Evolutionary conservation across 2,113 vertebrate species (phyloP).

Genomic region (Ceuthmochares aereus): DNA sequence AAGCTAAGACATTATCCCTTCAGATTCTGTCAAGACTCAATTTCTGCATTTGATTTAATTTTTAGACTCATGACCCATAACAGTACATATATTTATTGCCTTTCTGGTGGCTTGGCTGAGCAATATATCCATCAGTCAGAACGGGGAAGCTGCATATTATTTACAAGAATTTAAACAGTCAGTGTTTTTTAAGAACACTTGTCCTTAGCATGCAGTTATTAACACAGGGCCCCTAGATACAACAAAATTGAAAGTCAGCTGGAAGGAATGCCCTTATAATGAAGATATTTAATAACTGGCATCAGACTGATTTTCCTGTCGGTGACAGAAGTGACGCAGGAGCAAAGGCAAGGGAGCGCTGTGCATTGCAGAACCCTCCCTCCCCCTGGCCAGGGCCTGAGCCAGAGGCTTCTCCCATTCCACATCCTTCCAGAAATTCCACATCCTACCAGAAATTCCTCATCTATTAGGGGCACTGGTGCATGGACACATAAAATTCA

Average conservation of each 20-base stretch:
- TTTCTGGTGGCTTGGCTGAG: not conserved
- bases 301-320: not conserved
- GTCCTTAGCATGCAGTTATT: not conserved
- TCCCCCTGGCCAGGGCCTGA: not conserved
- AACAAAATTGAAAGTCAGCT: slow-evolving; percentile 27
- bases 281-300: slow-evolving; percentile 35
- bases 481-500: not conserved
- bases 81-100: slow-evolving; percentile 46
- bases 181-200: slow-evolving; percentile 22
- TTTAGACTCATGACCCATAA: slow-evolving; percentile 57
- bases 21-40: slow-evolving; percentile 65
- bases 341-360: not conserved
- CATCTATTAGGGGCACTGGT: not conserved
- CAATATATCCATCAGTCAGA: slow-evolving; percentile 37
- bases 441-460: not conserved
- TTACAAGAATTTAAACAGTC: not conserved
- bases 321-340: not conserved
- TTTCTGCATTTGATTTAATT: slow-evolving; percentile 72
- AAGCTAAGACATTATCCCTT: slow-evolving; percentile 57
- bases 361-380: not conserved
- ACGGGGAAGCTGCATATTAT: not conserved
- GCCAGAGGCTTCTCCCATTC: not conserved
- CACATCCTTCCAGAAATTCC: not conserved
- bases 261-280: slow-evolving; percentile 50
- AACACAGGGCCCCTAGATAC: slow-evolving; percentile 9